Percentiles rank a stretch among this genome's conserved stretches.
phyloP scores from a whole-genome alignment of 2,888 invertebrate species.

The Brachypalpus laphriformis region DNA sequence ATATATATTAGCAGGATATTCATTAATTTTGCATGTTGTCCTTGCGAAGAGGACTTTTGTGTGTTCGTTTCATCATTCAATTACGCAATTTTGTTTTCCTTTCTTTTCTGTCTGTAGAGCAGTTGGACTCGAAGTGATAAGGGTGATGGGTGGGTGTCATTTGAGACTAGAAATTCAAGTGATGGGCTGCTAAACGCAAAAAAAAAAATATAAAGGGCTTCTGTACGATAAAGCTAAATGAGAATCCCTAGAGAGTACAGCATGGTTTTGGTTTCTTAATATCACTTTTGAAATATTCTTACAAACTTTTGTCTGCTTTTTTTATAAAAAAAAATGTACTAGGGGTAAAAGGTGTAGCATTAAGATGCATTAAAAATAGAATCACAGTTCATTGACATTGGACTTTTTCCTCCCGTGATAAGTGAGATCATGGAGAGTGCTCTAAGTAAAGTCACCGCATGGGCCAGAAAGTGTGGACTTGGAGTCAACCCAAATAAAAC shows the following conservation, averaged over 20 bases:
- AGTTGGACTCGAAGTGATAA: constrained; percentile 53
- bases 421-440: too few relatives aligned
- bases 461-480: too few relatives aligned
- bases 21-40: constrained; percentile 70
- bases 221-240: constrained; percentile 43
- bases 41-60: constrained; percentile 40
- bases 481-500: too few relatives aligned
- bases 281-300: constrained; percentile 19
- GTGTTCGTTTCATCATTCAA: constrained; percentile 71
- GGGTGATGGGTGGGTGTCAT: constrained; percentile 58
- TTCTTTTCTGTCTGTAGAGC: background rate
- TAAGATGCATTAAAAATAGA: too few relatives aligned
- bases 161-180: constrained; percentile 49
- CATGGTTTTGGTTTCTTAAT: constrained; percentile 47
- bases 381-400: too few relatives aligned
- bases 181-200: constrained; percentile 33
- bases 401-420: too few relatives aligned
- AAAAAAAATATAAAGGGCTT: constrained; percentile 12
- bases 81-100: constrained; percentile 40
- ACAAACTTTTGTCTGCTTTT: too few relatives aligned
- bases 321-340: too few relatives aligned
- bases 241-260: constrained; percentile 47
- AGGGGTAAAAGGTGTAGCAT: too few relatives aligned
- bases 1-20: constrained; percentile 72
- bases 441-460: too few relatives aligned